These are phyloP conservation scores for Myiothlypis coronata DNA, from an alignment of 2,797 vertebrate species.

Conservation along the genomic window DNA sequence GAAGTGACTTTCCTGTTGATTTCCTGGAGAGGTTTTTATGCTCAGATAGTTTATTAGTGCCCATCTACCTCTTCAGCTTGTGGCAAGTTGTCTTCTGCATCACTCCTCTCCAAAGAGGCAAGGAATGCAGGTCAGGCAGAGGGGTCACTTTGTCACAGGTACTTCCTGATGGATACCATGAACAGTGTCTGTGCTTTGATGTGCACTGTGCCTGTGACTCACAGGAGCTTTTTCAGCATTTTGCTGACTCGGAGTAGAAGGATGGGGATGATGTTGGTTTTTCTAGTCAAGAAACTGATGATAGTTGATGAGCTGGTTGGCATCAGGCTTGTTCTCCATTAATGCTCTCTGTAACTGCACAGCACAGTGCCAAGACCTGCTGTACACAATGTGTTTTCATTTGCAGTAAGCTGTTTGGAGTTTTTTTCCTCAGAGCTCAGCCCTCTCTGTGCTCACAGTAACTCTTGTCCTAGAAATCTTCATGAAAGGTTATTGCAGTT, in stretches of 20 bases:
- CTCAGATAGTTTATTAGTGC: neutral
- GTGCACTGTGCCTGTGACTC: rapidly evolving
- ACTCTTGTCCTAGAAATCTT: constrained; percentile 20
- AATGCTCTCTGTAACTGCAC: neutral
- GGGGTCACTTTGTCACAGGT: neutral
- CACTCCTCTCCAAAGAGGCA: neutral
- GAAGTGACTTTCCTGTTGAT: neutral
- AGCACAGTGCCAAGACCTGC: neutral
- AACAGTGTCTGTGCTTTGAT: neutral
- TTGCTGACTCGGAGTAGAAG: neutral
- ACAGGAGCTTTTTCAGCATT: neutral
- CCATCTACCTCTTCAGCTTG: neutral
- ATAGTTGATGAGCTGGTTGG: neutral
- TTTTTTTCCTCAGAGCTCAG: neutral
- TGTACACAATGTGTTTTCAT: constrained; percentile 3
- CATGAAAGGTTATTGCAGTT: constrained; percentile 3
- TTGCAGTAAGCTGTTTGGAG: neutral
- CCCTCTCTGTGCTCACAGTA: neutral
- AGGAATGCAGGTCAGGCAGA: neutral
- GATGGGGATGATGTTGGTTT: neutral
- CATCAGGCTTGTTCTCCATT: neutral
- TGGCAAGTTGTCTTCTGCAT: neutral
- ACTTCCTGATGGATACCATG: neutral
- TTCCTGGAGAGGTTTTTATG: neutral
- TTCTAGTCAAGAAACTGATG: neutral